Evolutionary conservation across 2,113 vertebrate species (phyloP).

Genomic region (Ochotona princeps): DNA sequence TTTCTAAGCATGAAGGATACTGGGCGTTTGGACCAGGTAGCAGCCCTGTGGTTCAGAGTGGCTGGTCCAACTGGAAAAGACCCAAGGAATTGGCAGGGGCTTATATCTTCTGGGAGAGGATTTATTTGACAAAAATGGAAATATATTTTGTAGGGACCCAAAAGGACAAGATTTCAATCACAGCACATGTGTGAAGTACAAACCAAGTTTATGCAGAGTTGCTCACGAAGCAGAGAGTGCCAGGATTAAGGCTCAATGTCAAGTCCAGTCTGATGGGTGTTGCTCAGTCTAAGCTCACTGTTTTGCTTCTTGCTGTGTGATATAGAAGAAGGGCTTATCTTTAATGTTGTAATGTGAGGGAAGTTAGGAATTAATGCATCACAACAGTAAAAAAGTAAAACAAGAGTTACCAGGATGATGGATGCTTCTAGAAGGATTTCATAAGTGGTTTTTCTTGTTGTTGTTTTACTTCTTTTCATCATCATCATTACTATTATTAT

Average conservation of each 20-base stretch:
- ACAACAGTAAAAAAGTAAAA: background rate
- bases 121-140: conserved; percentile 5
- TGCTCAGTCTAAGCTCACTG: background rate
- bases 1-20: background rate
- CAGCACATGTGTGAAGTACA: background rate
- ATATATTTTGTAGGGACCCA: background rate
- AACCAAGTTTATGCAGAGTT: background rate
- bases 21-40: background rate
- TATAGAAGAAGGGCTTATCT: background rate
- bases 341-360: background rate
- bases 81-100: background rate
- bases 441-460: background rate
- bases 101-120: background rate
- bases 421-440: background rate
- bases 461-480: no score
- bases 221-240: background rate
- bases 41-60: background rate
- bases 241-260: background rate
- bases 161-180: background rate
- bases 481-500: no score
- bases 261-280: background rate
- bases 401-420: background rate
- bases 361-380: background rate
- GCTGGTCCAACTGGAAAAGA: background rate
- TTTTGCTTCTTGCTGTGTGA: background rate